Conservation (phyloP, 2,888 invertebrate species). For the Nudaria mundana region DNA sequence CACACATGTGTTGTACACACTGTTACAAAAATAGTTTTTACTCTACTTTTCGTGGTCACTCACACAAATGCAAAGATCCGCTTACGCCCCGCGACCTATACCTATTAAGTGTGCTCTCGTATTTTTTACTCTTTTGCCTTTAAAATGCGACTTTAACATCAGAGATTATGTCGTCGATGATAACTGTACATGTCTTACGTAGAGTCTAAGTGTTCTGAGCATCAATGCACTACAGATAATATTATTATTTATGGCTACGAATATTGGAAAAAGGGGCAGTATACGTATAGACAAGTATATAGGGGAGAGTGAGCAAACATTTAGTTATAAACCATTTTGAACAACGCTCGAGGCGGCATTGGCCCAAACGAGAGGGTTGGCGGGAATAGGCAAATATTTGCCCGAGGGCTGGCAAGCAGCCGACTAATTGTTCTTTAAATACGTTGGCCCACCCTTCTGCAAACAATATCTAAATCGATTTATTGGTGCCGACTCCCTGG, state of each 20-base stretch:
- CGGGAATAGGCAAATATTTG: conserved; percentile 78
- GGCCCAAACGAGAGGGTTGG: conserved; percentile 72
- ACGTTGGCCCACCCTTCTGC: conserved; percentile 68
- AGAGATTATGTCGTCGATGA: too few species aligned
- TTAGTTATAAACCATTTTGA: conserved; percentile 65
- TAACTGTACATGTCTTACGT: too few species aligned
- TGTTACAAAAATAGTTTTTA: too few species aligned
- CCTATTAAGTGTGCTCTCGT: too few species aligned
- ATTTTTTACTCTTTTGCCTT: too few species aligned
- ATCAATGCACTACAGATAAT: too few species aligned
- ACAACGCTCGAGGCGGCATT: conserved; percentile 66
- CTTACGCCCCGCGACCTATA: too few species aligned
- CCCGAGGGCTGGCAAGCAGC: conserved; percentile 70
- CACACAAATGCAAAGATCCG: too few species aligned
- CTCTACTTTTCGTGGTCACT: too few species aligned
- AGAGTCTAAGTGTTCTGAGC: conserved; percentile 24
- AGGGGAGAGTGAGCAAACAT: conserved; percentile 71
- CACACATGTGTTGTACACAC: too few species aligned
- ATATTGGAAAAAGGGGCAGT: conserved; percentile 47
- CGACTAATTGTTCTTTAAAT: conserved; percentile 81
- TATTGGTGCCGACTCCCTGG: conserved; percentile 60
- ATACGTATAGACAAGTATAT: conserved; percentile 55
- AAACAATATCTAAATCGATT: conserved; percentile 76
- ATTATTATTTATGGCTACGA: conserved; percentile 43
- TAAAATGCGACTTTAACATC: too few species aligned